These are phyloP conservation scores for Leptinotarsa juncta DNA, from an alignment of 2,888 invertebrate genomes.

Conservation along the genomic window DNA sequence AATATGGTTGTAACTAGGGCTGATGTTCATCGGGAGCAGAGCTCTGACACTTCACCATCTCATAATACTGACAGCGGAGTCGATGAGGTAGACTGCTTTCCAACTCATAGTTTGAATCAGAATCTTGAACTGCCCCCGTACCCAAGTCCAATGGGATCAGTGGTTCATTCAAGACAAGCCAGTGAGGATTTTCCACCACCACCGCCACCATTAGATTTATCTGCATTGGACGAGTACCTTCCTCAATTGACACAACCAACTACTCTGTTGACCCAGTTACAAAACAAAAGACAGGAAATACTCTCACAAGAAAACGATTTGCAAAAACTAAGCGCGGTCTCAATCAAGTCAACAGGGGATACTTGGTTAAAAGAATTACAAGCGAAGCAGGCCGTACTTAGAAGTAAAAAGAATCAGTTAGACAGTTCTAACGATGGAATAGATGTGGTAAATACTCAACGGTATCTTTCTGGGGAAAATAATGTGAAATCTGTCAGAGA, in stretches of 20 bases:
- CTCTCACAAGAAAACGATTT: constrained; percentile 66
- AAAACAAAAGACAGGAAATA: constrained; percentile 74
- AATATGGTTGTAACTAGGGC: constrained; percentile 80
- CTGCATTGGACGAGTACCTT: constrained; percentile 72
- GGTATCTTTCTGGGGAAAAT: constrained; percentile 49
- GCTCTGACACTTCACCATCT: constrained; percentile 68
- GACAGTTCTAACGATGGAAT: constrained; percentile 55
- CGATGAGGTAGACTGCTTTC: constrained; percentile 76
- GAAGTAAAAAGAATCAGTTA: constrained; percentile 68
- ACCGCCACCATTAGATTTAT: constrained; percentile 81
- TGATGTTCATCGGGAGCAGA: constrained; percentile 87
- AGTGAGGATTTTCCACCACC: constrained; percentile 92
- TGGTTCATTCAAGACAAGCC: constrained; percentile 84
- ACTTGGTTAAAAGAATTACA: constrained; percentile 84
- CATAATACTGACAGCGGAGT: constrained; percentile 65
- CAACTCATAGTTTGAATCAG: constrained; percentile 65
- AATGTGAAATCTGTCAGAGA: constrained; percentile 75
- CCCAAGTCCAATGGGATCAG: constrained; percentile 81
- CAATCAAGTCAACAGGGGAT: constrained; percentile 66
- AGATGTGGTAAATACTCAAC: constrained; percentile 56
- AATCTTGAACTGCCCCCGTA: constrained; percentile 80
- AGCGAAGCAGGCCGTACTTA: constrained; percentile 78
- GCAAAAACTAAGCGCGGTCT: constrained; percentile 51
- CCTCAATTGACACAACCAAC: constrained; percentile 56
- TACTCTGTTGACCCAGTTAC: constrained; percentile 72